A percentile compares a stretch with the other conserved stretches of the same genome.
Conservation (phyloP, 2,113 vertebrate genomes). For the Halcyon malimbica region DNA sequence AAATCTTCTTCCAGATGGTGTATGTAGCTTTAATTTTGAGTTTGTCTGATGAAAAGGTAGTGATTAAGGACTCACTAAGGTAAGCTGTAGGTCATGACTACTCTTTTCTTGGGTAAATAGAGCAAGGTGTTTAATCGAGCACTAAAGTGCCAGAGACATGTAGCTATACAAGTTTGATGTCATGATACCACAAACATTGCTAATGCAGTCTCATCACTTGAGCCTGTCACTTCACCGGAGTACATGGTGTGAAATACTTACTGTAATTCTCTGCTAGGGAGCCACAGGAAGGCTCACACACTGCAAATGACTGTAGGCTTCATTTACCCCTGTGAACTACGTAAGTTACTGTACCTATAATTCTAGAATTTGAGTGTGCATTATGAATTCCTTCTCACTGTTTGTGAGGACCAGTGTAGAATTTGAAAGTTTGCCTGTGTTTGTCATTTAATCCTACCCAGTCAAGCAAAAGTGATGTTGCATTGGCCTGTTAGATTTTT, state of each 20-base stretch:
- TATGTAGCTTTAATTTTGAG: background rate
- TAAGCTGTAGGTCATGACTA: background rate
- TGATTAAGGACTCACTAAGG: conserved; percentile 2
- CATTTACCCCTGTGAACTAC: background rate
- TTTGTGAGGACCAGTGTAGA: background rate
- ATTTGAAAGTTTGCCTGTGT: background rate
- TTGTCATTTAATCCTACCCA: background rate
- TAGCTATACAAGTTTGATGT: conserved; percentile 1
- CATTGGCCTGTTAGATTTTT: background rate
- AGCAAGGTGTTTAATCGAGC: conserved; percentile 51
- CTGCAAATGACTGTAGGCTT: background rate
- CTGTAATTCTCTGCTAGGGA: background rate
- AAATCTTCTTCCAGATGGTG: background rate
- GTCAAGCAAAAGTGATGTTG: background rate
- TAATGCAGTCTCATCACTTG: background rate
- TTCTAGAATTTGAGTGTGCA: background rate
- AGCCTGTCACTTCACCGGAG: background rate
- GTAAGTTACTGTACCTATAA: background rate
- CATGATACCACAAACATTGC: background rate
- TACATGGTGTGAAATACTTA: background rate
- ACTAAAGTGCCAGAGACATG: conserved; percentile 43
- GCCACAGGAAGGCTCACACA: background rate
- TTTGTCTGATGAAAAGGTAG: background rate
- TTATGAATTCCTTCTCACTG: background rate
- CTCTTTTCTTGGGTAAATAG: conserved; percentile 44